Evolutionary conservation across 1,140 invertebrate species (phyloP).

Genomic region (Cataglyphis hispanica): DNA sequence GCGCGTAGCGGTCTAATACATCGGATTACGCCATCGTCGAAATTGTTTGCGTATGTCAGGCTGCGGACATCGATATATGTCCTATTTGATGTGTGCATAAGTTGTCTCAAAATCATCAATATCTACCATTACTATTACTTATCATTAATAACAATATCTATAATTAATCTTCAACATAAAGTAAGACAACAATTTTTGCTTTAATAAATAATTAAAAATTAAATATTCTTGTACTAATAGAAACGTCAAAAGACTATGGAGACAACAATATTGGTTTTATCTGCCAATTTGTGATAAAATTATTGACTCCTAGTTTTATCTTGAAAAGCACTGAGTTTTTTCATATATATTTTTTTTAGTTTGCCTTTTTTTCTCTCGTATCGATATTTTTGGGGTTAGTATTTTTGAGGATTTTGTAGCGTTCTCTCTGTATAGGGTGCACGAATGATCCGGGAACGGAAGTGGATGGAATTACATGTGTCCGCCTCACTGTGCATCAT

Average conservation of each 20-base stretch:
- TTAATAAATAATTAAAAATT: not conserved
- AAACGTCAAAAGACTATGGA: not conserved
- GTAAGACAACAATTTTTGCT: not conserved
- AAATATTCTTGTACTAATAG: not conserved
- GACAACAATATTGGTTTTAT: not conserved
- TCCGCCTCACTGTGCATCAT: slow-evolving; percentile 42
- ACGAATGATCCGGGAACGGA: not conserved
- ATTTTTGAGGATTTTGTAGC: not conserved
- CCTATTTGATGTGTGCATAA: slow-evolving; percentile 50
- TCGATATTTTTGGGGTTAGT: too few relatives aligned
- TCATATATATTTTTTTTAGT: not conserved
- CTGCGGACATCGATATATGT: slow-evolving; percentile 47
- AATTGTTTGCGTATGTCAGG: slow-evolving; percentile 47
- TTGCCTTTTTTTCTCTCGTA: too few relatives aligned
- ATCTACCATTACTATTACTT: not conserved
- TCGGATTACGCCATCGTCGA: slow-evolving; percentile 45
- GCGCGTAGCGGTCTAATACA: slow-evolving; percentile 44
- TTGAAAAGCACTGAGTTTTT: not conserved
- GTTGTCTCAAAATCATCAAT: slow-evolving; percentile 5
- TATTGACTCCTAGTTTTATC: not conserved
- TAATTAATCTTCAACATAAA: not conserved
- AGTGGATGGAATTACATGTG: slow-evolving; percentile 32
- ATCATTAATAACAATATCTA: not conserved
- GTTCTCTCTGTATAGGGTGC: not conserved
- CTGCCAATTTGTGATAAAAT: not conserved